Percentiles rank a stretch among this genome's conserved stretches.
Evolutionary conservation across 2,113 vertebrate genomes (phyloP).

Genomic region (Ophthalmotilapia sp.): DNA sequence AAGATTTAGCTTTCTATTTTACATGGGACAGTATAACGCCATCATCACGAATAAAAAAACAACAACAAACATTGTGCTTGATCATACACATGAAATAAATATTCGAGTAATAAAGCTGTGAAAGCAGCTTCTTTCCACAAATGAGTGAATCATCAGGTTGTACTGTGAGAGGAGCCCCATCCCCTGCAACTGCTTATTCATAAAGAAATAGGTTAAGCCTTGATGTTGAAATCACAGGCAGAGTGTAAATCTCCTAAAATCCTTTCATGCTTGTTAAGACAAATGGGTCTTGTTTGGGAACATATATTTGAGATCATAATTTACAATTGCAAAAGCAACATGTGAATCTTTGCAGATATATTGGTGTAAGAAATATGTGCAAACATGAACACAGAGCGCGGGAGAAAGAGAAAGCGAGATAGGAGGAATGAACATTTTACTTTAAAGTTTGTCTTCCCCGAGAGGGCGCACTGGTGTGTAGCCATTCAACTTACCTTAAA

Average conservation of each 20-base stretch:
- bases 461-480: constrained; percentile 2
- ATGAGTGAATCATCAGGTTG: constrained; percentile 63
- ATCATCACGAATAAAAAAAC: background rate
- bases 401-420: background rate
- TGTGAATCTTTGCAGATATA: constrained; percentile 27
- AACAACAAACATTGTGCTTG: background rate
- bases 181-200: constrained; percentile 51
- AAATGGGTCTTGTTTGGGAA: constrained; percentile 51
- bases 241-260: constrained; percentile 65
- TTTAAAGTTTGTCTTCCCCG: constrained; percentile 14
- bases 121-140: constrained; percentile 19
- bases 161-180: constrained; percentile 25
- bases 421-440: constrained; percentile 7
- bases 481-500: constrained; percentile 23
- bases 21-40: background rate
- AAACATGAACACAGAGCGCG: background rate
- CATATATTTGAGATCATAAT: constrained; percentile 50
- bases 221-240: constrained; percentile 68
- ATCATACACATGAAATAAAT: background rate
- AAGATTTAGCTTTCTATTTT: background rate
- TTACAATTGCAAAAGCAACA: constrained; percentile 16
- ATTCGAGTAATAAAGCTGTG: background rate
- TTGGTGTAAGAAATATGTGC: background rate
- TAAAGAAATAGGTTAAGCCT: constrained; percentile 71
- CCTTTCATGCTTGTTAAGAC: constrained; percentile 63